These are phyloP conservation scores for Cydia splendana DNA, from an alignment of 1,140 invertebrate genomes.

Conservation along the genomic window DNA sequence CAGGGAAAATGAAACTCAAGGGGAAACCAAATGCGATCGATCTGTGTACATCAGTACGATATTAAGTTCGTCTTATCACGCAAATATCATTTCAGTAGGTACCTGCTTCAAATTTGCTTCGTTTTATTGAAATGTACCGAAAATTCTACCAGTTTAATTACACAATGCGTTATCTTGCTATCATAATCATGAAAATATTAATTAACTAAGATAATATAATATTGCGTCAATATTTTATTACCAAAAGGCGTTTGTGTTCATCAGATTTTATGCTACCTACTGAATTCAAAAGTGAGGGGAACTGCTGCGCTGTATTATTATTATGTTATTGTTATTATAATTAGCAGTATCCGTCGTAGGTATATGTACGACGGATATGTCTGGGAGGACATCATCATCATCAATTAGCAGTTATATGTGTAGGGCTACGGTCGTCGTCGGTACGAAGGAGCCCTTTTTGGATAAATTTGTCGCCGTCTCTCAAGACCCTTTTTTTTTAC, in stretches of 20 bases:
- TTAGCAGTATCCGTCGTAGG: background rate
- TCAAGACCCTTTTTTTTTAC: background rate
- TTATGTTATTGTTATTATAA: background rate
- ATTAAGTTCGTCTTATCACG: too few species aligned
- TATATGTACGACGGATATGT: too few species aligned
- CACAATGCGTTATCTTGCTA: background rate
- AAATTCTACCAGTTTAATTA: background rate
- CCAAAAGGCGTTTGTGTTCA: background rate
- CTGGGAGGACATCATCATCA: too few species aligned
- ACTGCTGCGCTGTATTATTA: background rate
- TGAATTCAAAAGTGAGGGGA: background rate
- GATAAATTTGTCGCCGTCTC: background rate
- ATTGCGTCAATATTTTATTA: slow-evolving; percentile 4
- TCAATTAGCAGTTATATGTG: background rate
- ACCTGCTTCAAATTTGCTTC: background rate
- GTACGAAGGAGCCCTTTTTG: background rate
- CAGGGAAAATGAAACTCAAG: too few species aligned
- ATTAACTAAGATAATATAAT: background rate
- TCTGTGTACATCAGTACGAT: too few species aligned
- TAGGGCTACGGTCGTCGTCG: background rate
- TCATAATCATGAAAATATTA: background rate
- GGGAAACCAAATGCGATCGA: too few species aligned
- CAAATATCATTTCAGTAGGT: background rate
- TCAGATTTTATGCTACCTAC: background rate
- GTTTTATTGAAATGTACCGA: background rate